Conservation (phyloP, 2,888 invertebrate species). For the Entomobrya multifasciata region DNA sequence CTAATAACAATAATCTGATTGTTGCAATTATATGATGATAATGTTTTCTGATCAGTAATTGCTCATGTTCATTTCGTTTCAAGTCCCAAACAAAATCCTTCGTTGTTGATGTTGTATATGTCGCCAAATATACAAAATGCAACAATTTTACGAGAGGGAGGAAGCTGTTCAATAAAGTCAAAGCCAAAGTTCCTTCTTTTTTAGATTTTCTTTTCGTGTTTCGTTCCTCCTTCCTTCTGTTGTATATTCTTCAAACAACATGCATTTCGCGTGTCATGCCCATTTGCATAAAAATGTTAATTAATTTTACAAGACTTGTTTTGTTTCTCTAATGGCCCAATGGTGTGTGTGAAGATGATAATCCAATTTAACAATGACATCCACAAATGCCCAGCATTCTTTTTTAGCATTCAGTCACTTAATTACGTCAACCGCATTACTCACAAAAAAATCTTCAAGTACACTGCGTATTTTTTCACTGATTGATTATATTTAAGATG, state of each 20-base stretch:
- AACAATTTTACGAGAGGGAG: conserved; percentile 20
- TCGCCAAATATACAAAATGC: too few species aligned
- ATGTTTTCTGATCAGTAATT: conserved; percentile 10
- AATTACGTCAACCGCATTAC: conserved; percentile 13
- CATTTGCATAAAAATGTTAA: conserved; percentile 47
- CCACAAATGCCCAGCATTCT: not conserved
- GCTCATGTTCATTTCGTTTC: conserved; percentile 14
- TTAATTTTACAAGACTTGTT: conserved; percentile 42
- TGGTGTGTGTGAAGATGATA: not conserved
- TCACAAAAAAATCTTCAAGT: not conserved
- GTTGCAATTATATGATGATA: conserved; percentile 26
- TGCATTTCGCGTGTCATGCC: conserved; percentile 24
- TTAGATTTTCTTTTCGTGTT: conserved; percentile 11
- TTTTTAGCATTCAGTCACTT: not conserved
- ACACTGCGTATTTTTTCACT: not conserved
- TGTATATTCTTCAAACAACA: conserved; percentile 10
- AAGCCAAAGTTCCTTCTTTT: not conserved
- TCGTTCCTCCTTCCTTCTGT: conserved; percentile 23
- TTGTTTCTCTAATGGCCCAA: conserved; percentile 12
- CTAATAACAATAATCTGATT: conserved; percentile 43
- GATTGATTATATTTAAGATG: not conserved
- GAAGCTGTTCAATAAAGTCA: conserved; percentile 3
- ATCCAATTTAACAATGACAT: conserved; percentile 45
- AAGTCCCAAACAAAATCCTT: conserved; percentile 7
- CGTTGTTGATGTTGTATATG: not conserved